phyloP scores from a whole-genome alignment of 2,888 invertebrate genomes.

The Caenorhabditis sp. region DNA sequence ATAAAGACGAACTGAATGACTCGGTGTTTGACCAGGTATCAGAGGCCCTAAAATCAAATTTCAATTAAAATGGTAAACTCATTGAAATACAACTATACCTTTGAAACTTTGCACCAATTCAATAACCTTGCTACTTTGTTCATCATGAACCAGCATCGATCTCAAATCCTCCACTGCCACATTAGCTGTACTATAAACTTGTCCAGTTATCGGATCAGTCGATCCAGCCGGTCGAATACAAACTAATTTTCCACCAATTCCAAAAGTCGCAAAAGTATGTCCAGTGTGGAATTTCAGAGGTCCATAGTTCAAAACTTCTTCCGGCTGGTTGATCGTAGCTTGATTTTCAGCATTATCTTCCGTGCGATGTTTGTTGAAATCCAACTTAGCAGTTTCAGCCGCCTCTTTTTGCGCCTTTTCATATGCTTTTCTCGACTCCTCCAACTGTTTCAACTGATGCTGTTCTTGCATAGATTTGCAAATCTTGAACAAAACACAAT shows the following conservation, averaged over 20 bases:
- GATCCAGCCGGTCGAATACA: conserved; percentile 30
- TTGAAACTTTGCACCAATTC: conserved; percentile 49
- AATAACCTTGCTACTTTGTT: conserved; percentile 38
- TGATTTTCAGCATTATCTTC: conserved; percentile 16
- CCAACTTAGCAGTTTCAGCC: conserved; percentile 24
- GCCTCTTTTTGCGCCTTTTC: conserved; percentile 35
- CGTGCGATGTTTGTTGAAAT: conserved; percentile 28
- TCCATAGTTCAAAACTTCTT: conserved; percentile 31
- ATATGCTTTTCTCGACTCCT: conserved; percentile 27
- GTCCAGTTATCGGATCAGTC: conserved; percentile 13
- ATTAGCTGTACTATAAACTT: conserved; percentile 19
- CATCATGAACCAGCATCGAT: conserved; percentile 27
- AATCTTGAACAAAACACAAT: conserved; percentile 12
- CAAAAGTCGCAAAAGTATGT: conserved; percentile 43
- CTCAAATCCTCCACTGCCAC: conserved; percentile 43
- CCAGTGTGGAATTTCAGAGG: conserved; percentile 45
- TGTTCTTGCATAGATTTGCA: conserved; percentile 49
- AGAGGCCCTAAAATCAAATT: conserved; percentile 34
- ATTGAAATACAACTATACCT: conserved; percentile 10
- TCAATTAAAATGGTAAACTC: neutral
- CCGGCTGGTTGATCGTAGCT: conserved; percentile 15
- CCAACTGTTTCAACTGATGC: conserved; percentile 20
- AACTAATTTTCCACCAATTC: conserved; percentile 42
- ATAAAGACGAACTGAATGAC: conserved; percentile 57
- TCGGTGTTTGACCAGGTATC: conserved; percentile 44